Base-by-base conservation (phyloP, 2,797 vertebrate genomes). In the Phataginus tetradactyla region DNA sequence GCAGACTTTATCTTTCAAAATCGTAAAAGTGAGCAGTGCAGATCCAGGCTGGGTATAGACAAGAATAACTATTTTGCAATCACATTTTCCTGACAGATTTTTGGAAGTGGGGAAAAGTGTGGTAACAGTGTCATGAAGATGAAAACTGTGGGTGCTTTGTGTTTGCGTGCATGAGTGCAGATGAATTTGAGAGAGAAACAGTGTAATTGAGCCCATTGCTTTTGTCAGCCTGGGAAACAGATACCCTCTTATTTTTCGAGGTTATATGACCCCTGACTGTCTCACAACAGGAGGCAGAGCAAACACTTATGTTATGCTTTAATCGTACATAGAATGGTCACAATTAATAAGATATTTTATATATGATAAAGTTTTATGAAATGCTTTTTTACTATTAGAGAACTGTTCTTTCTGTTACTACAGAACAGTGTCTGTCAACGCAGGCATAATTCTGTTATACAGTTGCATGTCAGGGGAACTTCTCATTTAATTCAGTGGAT, bases 271-370 rank as follows among this genome's bases (percentile, higher is more conserved):
- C 78, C 63, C 23, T 18, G 34, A 81, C 72, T 49, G 90, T 93
- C 93, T 84, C 91, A 61, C 21, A 78, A 88, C 94, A 69, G 86
- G 93, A 97, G 92, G 84, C 97, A 96, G 98, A 98, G 96, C 90
- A 94, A 98, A 97, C 98, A 96, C 97, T 98, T 94, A 97, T 7
- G 42, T 64, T 71, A 59, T 97, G 96, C 94, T 98, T 45, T 97
- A 96, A 34, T 93, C 94, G 90, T 97, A 98, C 97, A 96, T 97
- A 88, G 98, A 98, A 97, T 97, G 97, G 98, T 98, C 97, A 94
- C 95, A 98, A 97, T 98, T 98, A 98, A 98, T 98, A 97, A 98
- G 98, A 98, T 99, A 99, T 99, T 99, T 99, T 99, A 98, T 99
- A 98, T 98, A 98, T 98, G 98, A 91, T 95, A 98, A 98, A 99